phyloP scores from a whole-genome alignment of 2,113 vertebrate genomes.

The Clupea harengus region DNA sequence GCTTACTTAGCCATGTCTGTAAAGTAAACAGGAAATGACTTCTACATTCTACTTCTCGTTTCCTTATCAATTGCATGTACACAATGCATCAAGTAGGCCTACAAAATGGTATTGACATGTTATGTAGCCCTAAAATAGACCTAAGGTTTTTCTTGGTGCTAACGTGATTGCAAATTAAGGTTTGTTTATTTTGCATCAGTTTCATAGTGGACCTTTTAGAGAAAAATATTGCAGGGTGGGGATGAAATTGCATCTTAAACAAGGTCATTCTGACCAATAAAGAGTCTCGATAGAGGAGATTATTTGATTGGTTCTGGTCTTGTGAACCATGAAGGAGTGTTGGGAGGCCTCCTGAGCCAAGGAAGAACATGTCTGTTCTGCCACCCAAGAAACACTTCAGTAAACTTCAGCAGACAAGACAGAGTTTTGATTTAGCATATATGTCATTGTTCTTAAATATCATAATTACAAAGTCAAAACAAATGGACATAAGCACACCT shows the following conservation, averaged over 20 bases:
- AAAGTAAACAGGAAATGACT: background rate
- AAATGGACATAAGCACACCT: slow-evolving; percentile 25
- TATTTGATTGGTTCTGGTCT: background rate
- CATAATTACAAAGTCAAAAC: slow-evolving; percentile 8
- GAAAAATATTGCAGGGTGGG: background rate
- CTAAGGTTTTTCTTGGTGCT: background rate
- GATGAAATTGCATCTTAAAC: background rate
- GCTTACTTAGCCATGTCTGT: background rate
- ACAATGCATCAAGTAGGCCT: background rate
- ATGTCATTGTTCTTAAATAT: slow-evolving; percentile 29
- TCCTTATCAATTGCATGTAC: background rate
- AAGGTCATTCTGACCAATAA: too few species aligned
- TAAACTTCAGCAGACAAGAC: background rate
- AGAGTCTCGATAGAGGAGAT: too few species aligned
- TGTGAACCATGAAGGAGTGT: background rate
- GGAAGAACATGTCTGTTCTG: background rate
- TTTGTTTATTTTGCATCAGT: background rate
- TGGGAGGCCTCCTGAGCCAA: background rate
- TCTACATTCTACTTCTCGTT: background rate
- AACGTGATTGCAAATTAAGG: background rate
- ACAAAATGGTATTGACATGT: background rate
- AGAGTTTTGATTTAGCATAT: background rate
- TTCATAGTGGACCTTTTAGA: background rate
- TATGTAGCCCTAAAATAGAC: background rate
- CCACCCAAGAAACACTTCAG: background rate